Evolutionary conservation across 2,888 invertebrate genomes (phyloP), one percentile per base, ranked within the genome.

Genomic region (Pammene fasciana): DNA sequence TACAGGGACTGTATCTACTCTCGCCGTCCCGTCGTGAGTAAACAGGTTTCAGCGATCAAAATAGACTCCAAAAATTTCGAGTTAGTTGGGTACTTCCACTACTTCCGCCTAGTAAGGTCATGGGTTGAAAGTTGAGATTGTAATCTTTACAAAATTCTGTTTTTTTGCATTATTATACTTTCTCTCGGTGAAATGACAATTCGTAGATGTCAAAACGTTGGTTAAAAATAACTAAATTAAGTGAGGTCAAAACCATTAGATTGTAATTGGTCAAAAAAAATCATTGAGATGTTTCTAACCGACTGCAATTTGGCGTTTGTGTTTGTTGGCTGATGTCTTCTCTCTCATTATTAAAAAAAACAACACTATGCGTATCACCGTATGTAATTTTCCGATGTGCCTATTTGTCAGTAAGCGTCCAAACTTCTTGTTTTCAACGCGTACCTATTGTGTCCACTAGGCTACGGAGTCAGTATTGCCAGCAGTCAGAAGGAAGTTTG

Each of bases 361-460:
- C 11, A 11, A 43, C 8, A 43, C 0, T 43, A 43, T 13, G 11
- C 4, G 11, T 10, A 11, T 43, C 5, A 1, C 11, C 5, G 43
- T 38, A 9, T 43, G 43, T 43, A 43, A 43, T 11, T 43, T 18
- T 18, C 18, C 18, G 18, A 43, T 5, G 26, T 36, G n/a, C 13
- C 8, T 13, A 38, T 38, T 16, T 14, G 36, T 0, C 13, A 34
- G 13, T 26, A 6, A n/a, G n/a, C 41, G 11, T 36, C 0, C 6
- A 7, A 45, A 16, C 1, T 60, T 5, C 16, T 60, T 9, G 3
- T 36, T 46, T 1, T 5, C 5, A 13, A 13, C 14, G 41, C n/a
- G n/a, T n/a, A n/a, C n/a, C n/a, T n/a, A n/a, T n/a, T n/a, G 38
- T 18, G 36, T 13, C 48, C 64, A 65, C 45, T 55, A 34, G 64